phyloP scores from a whole-genome alignment of 1,140 invertebrate species.

The Magallana gigas region DNA sequence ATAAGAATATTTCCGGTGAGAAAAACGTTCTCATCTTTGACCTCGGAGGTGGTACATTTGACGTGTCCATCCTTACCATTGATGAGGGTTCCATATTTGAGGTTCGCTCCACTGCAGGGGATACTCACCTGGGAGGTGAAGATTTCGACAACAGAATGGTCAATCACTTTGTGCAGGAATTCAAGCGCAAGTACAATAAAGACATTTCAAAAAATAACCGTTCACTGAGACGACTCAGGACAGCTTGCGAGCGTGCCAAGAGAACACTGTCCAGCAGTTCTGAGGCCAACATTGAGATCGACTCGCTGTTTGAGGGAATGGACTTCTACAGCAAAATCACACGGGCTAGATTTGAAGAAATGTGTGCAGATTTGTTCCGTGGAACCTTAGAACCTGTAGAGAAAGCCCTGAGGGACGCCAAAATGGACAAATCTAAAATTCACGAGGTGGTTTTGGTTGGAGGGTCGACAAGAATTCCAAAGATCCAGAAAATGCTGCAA shows the following conservation, averaged over 20 bases:
- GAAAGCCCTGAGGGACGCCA: slow-evolving; percentile 95
- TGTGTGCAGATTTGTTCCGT: slow-evolving; percentile 93
- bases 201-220: slow-evolving; percentile 94
- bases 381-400: slow-evolving; percentile 96
- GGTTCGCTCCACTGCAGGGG: slow-evolving; percentile 87
- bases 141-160: slow-evolving; percentile 84
- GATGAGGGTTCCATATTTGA: slow-evolving; percentile 85
- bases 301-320: slow-evolving; percentile 95
- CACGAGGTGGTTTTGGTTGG: slow-evolving; percentile 98
- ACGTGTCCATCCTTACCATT: slow-evolving; percentile 70
- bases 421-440: slow-evolving; percentile 94
- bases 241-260: slow-evolving; percentile 97
- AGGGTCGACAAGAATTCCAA: slow-evolving; percentile 98
- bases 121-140: slow-evolving; percentile 84
- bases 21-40: slow-evolving; percentile 67
- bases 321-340: slow-evolving; percentile 98
- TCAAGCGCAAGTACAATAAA: slow-evolving; percentile 97
- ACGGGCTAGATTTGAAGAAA: slow-evolving; percentile 84
- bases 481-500: slow-evolving; percentile 95
- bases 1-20: slow-evolving; percentile 80
- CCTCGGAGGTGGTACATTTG: slow-evolving; percentile 71
- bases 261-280: slow-evolving; percentile 95
- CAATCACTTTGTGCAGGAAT: slow-evolving; percentile 96
- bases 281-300: slow-evolving; percentile 88
- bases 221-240: slow-evolving; percentile 92